Evolutionary conservation across 1,140 invertebrate species (phyloP).

Genomic region (Zaprionus africanus): DNA sequence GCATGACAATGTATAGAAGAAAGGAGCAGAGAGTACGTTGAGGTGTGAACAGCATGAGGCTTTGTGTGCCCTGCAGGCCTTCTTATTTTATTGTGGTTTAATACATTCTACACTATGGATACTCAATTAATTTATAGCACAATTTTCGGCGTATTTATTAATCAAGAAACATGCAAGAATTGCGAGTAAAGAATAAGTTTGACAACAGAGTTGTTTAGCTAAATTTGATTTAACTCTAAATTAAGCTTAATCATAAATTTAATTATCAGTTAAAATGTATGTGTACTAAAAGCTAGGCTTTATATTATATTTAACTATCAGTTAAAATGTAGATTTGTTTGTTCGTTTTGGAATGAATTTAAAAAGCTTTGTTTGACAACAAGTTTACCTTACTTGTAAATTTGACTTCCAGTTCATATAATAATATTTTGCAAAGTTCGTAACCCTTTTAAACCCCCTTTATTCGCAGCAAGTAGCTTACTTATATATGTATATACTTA

Average conservation of each 20-base stretch:
- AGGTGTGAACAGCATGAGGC: not conserved
- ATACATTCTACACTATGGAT: no score
- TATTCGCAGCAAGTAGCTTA: no score
- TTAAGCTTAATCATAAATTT: no score
- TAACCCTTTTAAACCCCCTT: no score
- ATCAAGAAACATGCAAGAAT: not conserved
- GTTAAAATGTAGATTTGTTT: no score
- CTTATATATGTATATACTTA: not conserved
- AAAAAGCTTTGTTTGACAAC: not conserved
- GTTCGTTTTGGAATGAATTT: no score
- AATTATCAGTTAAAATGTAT: no score
- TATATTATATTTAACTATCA: not conserved
- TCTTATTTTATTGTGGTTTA: not conserved
- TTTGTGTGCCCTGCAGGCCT: not conserved
- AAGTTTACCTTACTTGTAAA: not conserved
- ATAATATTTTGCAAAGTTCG: no score
- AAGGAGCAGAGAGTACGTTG: not conserved
- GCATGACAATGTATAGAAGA: not conserved
- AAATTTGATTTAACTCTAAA: no score
- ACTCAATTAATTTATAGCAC: not conserved
- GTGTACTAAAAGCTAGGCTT: not conserved
- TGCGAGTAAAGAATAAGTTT: no score
- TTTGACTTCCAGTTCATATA: not conserved
- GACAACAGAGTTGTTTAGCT: no score
- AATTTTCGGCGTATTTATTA: not conserved